phyloP scores from a whole-genome alignment of 2,888 invertebrate species.

The Oscheius sp. region DNA sequence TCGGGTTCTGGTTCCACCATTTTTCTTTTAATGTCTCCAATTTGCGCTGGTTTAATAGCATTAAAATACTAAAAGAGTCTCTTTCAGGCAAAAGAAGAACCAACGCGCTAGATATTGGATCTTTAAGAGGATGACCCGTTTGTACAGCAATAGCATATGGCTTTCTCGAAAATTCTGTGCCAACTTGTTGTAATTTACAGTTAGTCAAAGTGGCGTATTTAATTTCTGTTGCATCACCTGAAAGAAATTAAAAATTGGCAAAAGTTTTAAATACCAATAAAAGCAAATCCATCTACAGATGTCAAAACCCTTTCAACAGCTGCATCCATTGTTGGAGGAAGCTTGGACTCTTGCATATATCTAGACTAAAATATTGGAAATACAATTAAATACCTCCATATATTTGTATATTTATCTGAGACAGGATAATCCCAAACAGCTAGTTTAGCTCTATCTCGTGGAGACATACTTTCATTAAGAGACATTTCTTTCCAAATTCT shows the following conservation, averaged over 20 bases:
- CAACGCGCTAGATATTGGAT: slow-evolving; percentile 60
- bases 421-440: slow-evolving; percentile 99
- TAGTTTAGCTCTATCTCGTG: slow-evolving; percentile 87
- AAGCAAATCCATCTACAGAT: slow-evolving; percentile 83
- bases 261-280: slow-evolving; percentile 76
- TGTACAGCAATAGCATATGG: slow-evolving; percentile 97
- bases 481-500: slow-evolving; percentile 99
- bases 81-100: not conserved
- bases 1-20: slow-evolving; percentile 93
- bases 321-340: slow-evolving; percentile 83
- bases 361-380: slow-evolving; percentile 1
- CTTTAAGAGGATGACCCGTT: slow-evolving; percentile 75
- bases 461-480: slow-evolving; percentile 87
- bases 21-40: slow-evolving; percentile 91
- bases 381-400: slow-evolving; percentile 83
- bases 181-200: slow-evolving; percentile 87
- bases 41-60: slow-evolving; percentile 88
- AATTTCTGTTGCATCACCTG: slow-evolving; percentile 90
- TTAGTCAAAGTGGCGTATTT: slow-evolving; percentile 82
- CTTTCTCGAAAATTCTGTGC: slow-evolving; percentile 94
- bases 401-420: slow-evolving; percentile 96
- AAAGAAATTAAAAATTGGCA: not conserved
- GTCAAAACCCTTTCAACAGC: slow-evolving; percentile 80
- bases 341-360: slow-evolving; percentile 76
- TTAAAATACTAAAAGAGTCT: slow-evolving; percentile 80